Evolutionary conservation across 2,888 invertebrate genomes (phyloP).

Genomic region (Microchrysa polita): DNA sequence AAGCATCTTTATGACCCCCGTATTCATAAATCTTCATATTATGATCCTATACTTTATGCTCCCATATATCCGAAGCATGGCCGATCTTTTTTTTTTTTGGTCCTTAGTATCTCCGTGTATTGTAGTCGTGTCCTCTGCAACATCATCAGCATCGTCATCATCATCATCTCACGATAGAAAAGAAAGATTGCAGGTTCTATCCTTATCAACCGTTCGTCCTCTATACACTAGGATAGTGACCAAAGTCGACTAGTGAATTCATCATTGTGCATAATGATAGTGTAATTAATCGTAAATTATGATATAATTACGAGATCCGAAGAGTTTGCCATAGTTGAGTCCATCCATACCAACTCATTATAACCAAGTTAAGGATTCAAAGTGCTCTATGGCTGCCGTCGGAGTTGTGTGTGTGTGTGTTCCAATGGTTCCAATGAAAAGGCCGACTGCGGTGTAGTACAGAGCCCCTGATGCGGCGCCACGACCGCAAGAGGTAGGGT

Average conservation of each 20-base stretch:
- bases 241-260: conserved; percentile 23
- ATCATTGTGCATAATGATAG: conserved; percentile 39
- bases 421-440: neutral
- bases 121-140: neutral
- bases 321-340: conserved; percentile 3
- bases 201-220: conserved; percentile 3
- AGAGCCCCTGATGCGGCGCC: neutral
- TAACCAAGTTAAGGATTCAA: conserved; percentile 16
- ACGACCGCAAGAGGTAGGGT: neutral
- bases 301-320: conserved; percentile 28
- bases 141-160: conserved; percentile 24
- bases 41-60: neutral
- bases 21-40: conserved; percentile 29
- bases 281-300: conserved; percentile 39
- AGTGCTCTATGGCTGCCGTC: too few relatives aligned
- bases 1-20: conserved; percentile 20
- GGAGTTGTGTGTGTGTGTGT: too few relatives aligned
- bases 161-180: neutral
- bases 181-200: neutral
- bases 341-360: conserved; percentile 14
- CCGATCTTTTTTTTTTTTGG: neutral
- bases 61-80: neutral
- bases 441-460: neutral
- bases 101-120: too few relatives aligned
- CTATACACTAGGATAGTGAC: too few relatives aligned